phyloP scores from a whole-genome alignment of 2,113 vertebrate genomes.

The Xiphophorus couchianus region DNA sequence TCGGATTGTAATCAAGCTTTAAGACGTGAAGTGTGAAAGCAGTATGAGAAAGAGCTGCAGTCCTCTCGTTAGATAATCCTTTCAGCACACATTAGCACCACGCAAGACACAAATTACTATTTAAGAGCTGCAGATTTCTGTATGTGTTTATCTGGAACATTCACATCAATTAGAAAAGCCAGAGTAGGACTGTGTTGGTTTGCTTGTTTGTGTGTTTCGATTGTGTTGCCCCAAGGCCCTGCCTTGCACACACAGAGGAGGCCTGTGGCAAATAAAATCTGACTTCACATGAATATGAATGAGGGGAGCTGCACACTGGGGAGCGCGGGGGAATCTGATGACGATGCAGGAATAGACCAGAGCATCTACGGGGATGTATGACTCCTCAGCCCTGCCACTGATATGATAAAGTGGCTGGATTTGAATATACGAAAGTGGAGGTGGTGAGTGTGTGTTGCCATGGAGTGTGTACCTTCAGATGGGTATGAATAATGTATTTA shows the following conservation, averaged over 20 bases:
- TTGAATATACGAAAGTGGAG: slow-evolving; percentile 48
- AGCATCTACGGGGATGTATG: slow-evolving; percentile 73
- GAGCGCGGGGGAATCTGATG: slow-evolving; percentile 71
- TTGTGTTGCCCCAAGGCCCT: slow-evolving; percentile 36
- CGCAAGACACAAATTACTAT: slow-evolving; percentile 30
- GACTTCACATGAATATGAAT: slow-evolving; percentile 79
- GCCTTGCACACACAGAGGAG: slow-evolving; percentile 14
- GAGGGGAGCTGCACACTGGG: slow-evolving; percentile 59
- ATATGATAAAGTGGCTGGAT: slow-evolving; percentile 73
- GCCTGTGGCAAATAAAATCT: slow-evolving; percentile 49
- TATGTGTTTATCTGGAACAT: slow-evolving; percentile 77
- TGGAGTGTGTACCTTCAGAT: slow-evolving; percentile 62
- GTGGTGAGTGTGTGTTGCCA: slow-evolving; percentile 22
- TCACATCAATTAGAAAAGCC: background rate
- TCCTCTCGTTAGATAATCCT: slow-evolving; percentile 66
- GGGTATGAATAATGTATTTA: slow-evolving; percentile 78
- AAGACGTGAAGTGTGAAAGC: slow-evolving; percentile 31
- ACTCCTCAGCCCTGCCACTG: slow-evolving; percentile 66
- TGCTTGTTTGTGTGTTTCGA: slow-evolving; percentile 48
- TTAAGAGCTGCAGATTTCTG: slow-evolving; percentile 73
- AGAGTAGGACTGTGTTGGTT: slow-evolving; percentile 19
- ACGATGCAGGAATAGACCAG: slow-evolving; percentile 71
- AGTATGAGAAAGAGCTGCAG: slow-evolving; percentile 61
- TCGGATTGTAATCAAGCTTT: background rate
- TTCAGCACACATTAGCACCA: slow-evolving; percentile 51